Base-by-base conservation (phyloP, 2,797 vertebrate genomes). In the Semotilus atromaculatus region DNA sequence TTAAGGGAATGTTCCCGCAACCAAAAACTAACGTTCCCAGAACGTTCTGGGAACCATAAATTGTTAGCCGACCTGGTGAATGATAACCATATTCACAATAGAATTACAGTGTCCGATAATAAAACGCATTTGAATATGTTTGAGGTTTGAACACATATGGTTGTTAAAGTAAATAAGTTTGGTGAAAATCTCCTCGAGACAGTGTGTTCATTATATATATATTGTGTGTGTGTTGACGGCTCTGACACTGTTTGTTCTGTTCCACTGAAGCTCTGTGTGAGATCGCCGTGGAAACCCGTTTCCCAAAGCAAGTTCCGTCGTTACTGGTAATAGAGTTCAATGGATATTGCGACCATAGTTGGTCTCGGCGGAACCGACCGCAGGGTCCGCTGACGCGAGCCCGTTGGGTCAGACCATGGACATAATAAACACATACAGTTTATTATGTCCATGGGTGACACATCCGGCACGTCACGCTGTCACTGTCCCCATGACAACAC, bases 221-320 rank as follows among this genome's bases (percentile, higher is more conserved):
- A 55, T 55, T 87, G 45, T 74, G 31, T 48, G 26, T 75, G 62
- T 86, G 80, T 68, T 88, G 87, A 89, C 89, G 88, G 83, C 53
- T 60, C 78, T 62, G 26, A 68, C 79, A 87, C 77, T 85, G 83
- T 89, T 82, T 31, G 82, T 89, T 88, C 86, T 77, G 85, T 88
- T 82, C 60, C 70, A 40, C 55, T 29, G 76, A 78, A 64, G 38
- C 75, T 68, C 58, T 74, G 58, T 36, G 58, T 67, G 72, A 38
- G 73, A 72, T 83, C 18, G 18, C 48, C 29, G n/a, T 81, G 79
- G 80, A 48, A 36, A 23, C 62, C 18, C 70, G 40, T 40, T 40
- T 3, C 40, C 40, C 40, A 3, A 1, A 43, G 40, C 43, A 4
- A 48, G 45, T 48, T 48, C 45, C 45, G 45, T 5, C 45, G 45